A percentile compares a stretch with the other conserved stretches of the same genome.
phyloP scores from a whole-genome alignment of 2,113 vertebrate genomes.

The Chloroceryle aenea region DNA sequence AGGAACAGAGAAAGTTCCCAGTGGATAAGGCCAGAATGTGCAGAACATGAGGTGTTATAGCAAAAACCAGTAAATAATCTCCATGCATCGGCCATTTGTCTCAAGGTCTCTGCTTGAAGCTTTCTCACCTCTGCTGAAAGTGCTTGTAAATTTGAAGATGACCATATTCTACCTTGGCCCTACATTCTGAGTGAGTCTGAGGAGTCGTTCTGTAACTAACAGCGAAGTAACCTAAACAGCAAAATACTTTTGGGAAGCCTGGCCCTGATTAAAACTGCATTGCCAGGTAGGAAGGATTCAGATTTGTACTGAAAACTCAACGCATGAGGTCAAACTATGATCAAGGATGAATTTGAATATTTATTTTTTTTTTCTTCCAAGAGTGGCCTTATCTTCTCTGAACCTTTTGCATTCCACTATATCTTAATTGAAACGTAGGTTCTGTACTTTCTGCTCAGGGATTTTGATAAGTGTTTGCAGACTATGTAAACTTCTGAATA shows the following conservation, averaged over 20 bases:
- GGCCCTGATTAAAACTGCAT: not conserved
- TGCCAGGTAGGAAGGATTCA: not conserved
- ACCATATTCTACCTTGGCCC: not conserved
- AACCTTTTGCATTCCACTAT: conserved; percentile 76
- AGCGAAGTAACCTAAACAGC: not conserved
- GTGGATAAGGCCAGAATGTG: not conserved
- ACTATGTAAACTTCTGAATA: conserved; percentile 81
- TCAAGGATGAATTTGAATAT: conserved; percentile 71
- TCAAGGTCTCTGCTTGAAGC: not conserved
- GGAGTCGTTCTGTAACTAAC: not conserved
- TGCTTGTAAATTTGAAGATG: not conserved
- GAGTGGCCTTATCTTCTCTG: conserved; percentile 71
- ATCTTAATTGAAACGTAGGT: conserved; percentile 81
- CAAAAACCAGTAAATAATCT: not conserved
- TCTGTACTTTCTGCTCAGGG: conserved; percentile 82
- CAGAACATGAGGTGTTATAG: not conserved
- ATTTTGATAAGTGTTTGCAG: conserved; percentile 83
- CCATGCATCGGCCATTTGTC: not conserved
- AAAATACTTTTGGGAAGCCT: not conserved
- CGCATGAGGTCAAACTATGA: conserved; percentile 35
- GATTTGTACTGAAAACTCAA: conserved; percentile 40
- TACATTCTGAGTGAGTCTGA: not conserved
- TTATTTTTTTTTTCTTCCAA: conserved; percentile 4
- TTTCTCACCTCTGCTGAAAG: not conserved
- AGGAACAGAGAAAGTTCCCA: not conserved